Evolutionary conservation across 2,113 vertebrate species (phyloP), one percentile per base, ranked within the genome.

Genomic region (Craseonycteris thonglongyai): DNA sequence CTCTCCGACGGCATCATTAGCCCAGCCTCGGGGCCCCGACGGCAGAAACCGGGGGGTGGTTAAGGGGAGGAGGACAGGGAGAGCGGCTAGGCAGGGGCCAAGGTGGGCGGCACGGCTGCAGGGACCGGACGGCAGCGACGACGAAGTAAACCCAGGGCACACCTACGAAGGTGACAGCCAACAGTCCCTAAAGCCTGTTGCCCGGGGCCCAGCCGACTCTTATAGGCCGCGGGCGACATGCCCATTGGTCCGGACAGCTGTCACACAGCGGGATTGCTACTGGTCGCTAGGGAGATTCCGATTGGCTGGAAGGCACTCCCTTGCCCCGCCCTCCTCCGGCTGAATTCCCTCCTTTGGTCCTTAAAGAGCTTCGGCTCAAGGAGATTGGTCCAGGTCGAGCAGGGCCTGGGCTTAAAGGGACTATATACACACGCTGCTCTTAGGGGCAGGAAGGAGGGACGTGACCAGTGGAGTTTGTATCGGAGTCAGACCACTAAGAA

Each of bases 201-300:
- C 30, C 5, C 0, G 0, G 2, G 11, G 72, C 24, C 54, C 94
- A 12, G 59, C n/a, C 0, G 71, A 79, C 80, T 95, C 96, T 97
- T 97, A 97, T 97, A 96, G 96, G 80, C 96, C 84, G 96, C 93
- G 96, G 96, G 95, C 97, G 54, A 87, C 95, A 7, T 5, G 30
- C 66, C 81, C 51, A 97, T 97, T 97, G 97, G 97, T 76, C 63
- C 30, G 0, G 3, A 24, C 15, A 42, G 42, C 58, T 68, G 74
- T 97, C 93, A 97, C 90, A 92, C 97, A 97, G 26, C 38, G 5
- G 15, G 38, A 49, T n/a, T n/a, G 15, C 26, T 76, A 4, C 68
- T 28, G 28, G 47, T 79, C 16, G 5, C 35, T 10, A 40, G 30
- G 28, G n/a, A 58, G 87, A 75, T 84, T 87, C 56, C n/a, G 54